Percentiles rank a stretch among this genome's conserved stretches.
These are phyloP conservation scores for Villa cingulata DNA, from an alignment of 2,888 invertebrate genomes.

Conservation along the genomic window DNA sequence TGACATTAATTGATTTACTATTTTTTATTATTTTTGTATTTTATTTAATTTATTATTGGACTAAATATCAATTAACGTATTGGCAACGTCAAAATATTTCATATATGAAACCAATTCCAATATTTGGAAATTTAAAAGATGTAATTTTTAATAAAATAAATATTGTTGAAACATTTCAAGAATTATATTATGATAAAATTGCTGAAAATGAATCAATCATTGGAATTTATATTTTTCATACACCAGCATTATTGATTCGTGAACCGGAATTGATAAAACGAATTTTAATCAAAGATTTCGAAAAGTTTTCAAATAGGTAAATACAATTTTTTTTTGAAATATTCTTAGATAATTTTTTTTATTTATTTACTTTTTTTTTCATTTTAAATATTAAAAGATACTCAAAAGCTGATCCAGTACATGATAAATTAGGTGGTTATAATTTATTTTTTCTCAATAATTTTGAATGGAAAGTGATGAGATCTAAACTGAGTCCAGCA, in stretches of 20 bases:
- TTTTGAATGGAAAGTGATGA: slow-evolving; percentile 19
- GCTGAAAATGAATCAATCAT: slow-evolving; percentile 24
- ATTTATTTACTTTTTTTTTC: too few relatives aligned
- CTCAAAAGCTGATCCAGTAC: slow-evolving; percentile 22
- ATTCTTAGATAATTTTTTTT: too few relatives aligned
- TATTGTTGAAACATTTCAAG: slow-evolving; percentile 27
- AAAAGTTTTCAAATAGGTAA: slow-evolving; percentile 32
- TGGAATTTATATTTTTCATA: slow-evolving; percentile 35
- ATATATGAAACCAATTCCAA: slow-evolving; percentile 28
- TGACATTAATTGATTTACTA: not conserved
- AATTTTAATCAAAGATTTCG: slow-evolving; percentile 37
- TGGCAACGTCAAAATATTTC: slow-evolving; percentile 32
- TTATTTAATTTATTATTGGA: not conserved
- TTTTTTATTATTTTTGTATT: not conserved
- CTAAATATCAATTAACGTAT: not conserved
- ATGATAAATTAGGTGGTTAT: slow-evolving; percentile 31
- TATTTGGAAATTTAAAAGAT: slow-evolving; percentile 35
- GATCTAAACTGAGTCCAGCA: slow-evolving; percentile 32
- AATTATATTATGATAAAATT: slow-evolving; percentile 27
- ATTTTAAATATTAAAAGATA: slow-evolving; percentile 17
- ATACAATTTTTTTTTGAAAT: not conserved
- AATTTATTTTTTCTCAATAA: slow-evolving; percentile 12
- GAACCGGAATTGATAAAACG: slow-evolving; percentile 37
- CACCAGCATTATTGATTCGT: slow-evolving; percentile 34
- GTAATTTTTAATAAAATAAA: slow-evolving; percentile 24